phyloP scores from a whole-genome alignment of 1,140 invertebrate genomes.

The Rhopalosiphum padi region DNA sequence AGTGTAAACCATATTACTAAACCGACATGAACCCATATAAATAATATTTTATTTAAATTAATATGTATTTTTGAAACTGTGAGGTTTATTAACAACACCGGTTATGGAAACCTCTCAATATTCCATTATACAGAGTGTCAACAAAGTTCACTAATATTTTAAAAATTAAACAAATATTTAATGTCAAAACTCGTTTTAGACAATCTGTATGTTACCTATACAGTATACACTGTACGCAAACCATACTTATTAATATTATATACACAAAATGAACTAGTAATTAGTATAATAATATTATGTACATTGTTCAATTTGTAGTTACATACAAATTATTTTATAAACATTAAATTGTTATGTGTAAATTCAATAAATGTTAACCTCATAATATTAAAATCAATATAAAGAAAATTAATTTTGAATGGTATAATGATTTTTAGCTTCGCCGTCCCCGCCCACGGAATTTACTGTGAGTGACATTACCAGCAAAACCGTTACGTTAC shows the following conservation, averaged over 20 bases:
- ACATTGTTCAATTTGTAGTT: not conserved
- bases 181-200: not conserved
- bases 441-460: conserved; percentile 81
- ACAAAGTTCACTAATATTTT: not conserved
- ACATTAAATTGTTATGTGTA: not conserved
- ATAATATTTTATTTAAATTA: not conserved
- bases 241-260: not conserved
- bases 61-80: not conserved
- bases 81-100: not conserved
- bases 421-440: conserved; percentile 68
- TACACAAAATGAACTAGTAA: not conserved
- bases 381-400: conserved; percentile 42
- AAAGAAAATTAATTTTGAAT: conserved; percentile 34
- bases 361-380: not conserved
- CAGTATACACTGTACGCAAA: not conserved
- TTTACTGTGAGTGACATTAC: conserved; percentile 80
- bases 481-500: conserved; percentile 82
- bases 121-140: not conserved
- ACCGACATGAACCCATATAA: not conserved
- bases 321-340: not conserved
- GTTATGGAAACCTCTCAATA: conserved; percentile 7
- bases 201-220: not conserved
- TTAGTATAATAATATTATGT: not conserved
- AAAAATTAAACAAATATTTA: not conserved
- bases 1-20: not conserved